A percentile compares a stretch with the other conserved stretches of the same genome.
Conservation (phyloP, 2,113 vertebrate species). For the Dromas ardeola region DNA sequence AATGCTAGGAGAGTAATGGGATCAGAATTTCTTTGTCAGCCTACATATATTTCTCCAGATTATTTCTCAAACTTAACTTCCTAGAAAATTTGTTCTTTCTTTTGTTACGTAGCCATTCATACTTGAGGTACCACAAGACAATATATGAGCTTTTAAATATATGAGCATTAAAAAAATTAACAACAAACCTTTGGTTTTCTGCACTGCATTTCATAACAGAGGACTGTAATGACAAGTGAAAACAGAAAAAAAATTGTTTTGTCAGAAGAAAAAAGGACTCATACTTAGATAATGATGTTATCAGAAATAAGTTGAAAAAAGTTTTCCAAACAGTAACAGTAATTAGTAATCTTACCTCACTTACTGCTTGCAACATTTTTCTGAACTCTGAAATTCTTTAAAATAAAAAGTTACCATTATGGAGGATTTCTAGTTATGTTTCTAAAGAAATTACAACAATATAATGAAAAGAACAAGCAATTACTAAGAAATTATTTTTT, state of each 20-base stretch:
- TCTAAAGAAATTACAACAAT: not conserved
- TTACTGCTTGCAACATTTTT: constrained; percentile 70
- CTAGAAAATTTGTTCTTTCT: not conserved
- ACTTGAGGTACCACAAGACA: not conserved
- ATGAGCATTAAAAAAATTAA: not conserved
- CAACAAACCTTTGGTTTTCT: constrained; percentile 75
- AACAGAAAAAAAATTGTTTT: constrained; percentile 7
- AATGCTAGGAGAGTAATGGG: not conserved
- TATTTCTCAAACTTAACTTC: not conserved
- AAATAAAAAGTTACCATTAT: constrained; percentile 36
- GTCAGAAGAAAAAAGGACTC: not conserved
- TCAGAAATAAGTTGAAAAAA: not conserved
- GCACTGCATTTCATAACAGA: constrained; percentile 70
- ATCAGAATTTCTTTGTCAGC: not conserved
- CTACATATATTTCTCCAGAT: not conserved
- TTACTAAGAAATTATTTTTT: not conserved
- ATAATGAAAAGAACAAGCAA: not conserved
- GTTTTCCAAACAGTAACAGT: not conserved
- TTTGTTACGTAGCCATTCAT: not conserved
- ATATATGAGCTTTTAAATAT: not conserved
- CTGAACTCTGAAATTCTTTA: constrained; percentile 77
- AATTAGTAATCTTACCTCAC: constrained; percentile 69
- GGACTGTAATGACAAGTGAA: constrained; percentile 67
- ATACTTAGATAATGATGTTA: not conserved
- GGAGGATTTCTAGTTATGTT: not conserved